These are phyloP conservation scores for Platalea minor DNA, from an alignment of 2,797 vertebrate genomes.

Conservation along the genomic window DNA sequence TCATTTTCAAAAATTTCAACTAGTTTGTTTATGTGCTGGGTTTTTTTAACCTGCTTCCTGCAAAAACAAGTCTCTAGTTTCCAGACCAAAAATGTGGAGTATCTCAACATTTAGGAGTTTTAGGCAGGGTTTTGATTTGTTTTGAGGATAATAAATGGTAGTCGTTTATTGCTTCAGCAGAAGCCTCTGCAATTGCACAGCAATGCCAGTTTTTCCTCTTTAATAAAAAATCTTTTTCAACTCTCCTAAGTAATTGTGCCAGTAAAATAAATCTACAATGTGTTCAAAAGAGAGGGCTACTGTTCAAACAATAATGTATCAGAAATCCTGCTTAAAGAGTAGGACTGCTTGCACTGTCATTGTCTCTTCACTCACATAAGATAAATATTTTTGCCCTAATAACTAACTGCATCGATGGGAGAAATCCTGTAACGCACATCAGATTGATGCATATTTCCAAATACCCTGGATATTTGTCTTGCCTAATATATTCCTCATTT, in stretches of 20 bases:
- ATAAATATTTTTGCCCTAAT: accelerated
- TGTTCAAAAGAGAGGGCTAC: neutral
- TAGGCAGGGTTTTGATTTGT: neutral
- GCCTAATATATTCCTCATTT: neutral
- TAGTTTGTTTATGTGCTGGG: neutral
- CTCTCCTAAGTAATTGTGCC: neutral
- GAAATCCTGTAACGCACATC: neutral
- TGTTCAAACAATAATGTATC: neutral
- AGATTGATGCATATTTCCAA: neutral
- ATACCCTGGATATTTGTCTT: neutral
- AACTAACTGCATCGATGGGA: neutral
- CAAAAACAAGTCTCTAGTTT: neutral
- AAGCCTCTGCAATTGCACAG: neutral
- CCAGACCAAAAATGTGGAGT: accelerated
- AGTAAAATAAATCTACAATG: neutral
- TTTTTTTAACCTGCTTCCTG: neutral
- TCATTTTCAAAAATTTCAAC: neutral
- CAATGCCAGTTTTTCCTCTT: neutral
- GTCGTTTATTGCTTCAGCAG: neutral
- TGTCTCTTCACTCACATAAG: neutral
- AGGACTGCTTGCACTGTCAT: neutral
- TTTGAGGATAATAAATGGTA: neutral
- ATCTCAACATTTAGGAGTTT: neutral
- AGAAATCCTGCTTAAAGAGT: neutral
- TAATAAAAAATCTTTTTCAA: neutral